Evolutionary conservation across 2,888 invertebrate genomes (phyloP).

Genomic region (Helobdella robusta): DNA sequence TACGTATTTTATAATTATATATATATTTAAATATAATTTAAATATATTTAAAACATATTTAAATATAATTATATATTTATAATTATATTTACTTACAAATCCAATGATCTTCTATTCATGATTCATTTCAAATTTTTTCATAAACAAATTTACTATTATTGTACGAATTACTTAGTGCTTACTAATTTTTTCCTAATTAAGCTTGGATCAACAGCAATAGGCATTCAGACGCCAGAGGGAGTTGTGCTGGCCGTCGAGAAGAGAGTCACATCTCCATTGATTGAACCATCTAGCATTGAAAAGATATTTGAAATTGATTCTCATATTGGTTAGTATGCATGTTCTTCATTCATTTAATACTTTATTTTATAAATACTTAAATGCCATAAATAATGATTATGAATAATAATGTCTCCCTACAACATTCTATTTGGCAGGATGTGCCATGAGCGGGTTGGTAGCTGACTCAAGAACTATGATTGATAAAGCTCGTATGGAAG

Average conservation of each 20-base stretch:
- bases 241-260: slow-evolving; percentile 95
- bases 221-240: slow-evolving; percentile 89
- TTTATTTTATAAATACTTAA: neutral
- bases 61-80: too few species aligned
- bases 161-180: too few species aligned
- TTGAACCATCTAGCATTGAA: slow-evolving; percentile 93
- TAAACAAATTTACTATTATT: too few species aligned
- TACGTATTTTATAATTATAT: too few species aligned
- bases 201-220: slow-evolving; percentile 94
- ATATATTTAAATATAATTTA: too few species aligned
- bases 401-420: neutral
- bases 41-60: too few species aligned
- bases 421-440: slow-evolving; percentile 53
- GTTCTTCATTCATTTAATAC: neutral
- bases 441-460: slow-evolving; percentile 92
- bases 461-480: slow-evolving; percentile 91
- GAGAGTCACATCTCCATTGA: slow-evolving; percentile 86
- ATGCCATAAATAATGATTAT: neutral
- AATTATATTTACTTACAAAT: too few species aligned
- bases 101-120: too few species aligned
- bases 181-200: too few species aligned
- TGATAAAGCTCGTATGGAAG: slow-evolving; percentile 87
- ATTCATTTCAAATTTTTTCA: too few species aligned
- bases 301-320: slow-evolving; percentile 96
- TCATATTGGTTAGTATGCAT: slow-evolving; percentile 64